Percentiles rank a stretch among this genome's conserved stretches.
Conservation (phyloP, 2,888 invertebrate genomes). For the Hirtodrosophila alboralis region DNA sequence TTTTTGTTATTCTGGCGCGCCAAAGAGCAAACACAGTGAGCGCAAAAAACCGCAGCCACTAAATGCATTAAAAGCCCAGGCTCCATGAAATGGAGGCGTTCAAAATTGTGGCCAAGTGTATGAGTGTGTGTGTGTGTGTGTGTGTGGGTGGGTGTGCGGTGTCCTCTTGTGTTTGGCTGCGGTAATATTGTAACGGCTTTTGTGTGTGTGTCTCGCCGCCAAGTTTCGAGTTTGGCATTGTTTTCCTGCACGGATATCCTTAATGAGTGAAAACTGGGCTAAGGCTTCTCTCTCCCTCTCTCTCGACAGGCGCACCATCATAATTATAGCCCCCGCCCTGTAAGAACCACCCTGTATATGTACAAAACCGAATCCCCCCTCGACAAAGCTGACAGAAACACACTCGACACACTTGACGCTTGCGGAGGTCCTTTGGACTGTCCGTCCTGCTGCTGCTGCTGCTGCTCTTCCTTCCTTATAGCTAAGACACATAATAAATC, state of each 20-base stretch:
- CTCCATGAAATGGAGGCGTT: constrained; percentile 57
- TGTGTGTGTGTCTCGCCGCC: constrained; percentile 54
- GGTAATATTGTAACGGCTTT: constrained; percentile 76
- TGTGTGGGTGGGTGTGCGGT: constrained; percentile 9
- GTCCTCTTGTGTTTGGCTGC: constrained; percentile 46
- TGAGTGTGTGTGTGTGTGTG: background rate
- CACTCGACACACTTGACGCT: constrained; percentile 55
- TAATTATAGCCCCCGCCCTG: constrained; percentile 45
- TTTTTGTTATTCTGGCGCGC: constrained; percentile 62
- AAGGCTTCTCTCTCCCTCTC: constrained; percentile 46
- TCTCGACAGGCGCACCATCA: constrained; percentile 44
- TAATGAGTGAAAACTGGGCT: constrained; percentile 82
- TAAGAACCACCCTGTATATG: background rate
- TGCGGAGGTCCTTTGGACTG: constrained; percentile 6
- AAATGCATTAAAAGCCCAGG: constrained; percentile 74
- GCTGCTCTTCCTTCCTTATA: constrained; percentile 27
- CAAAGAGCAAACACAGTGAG: constrained; percentile 77
- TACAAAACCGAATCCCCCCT: background rate
- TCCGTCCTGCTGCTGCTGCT: background rate
- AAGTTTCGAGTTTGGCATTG: constrained; percentile 76
- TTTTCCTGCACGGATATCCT: constrained; percentile 82
- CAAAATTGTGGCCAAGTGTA: constrained; percentile 42
- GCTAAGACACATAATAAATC: constrained; percentile 78
- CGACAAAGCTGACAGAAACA: constrained; percentile 62
- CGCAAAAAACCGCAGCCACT: constrained; percentile 78